These are phyloP conservation scores for Pangasius krempfi DNA, from an alignment of 2,797 vertebrate species.

Conservation along the genomic window DNA sequence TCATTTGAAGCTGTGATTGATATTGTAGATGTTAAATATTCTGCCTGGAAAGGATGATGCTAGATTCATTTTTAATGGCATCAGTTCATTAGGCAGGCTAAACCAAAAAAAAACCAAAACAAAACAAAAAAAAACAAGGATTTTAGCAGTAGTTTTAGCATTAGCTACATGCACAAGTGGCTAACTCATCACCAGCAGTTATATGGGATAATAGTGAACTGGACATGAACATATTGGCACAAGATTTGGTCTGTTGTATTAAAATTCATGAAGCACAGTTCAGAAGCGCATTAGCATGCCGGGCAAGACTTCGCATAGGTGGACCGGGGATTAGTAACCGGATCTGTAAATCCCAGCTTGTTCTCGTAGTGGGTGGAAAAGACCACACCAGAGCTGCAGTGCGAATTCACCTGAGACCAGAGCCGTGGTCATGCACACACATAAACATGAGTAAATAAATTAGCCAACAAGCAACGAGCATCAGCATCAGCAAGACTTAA, in stretches of 20 bases:
- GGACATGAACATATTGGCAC: not conserved
- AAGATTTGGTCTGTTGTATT: too few species aligned
- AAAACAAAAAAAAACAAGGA: too few species aligned
- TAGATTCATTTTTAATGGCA: not conserved
- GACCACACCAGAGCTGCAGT: not conserved
- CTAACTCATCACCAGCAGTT: not conserved
- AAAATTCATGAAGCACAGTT: not conserved
- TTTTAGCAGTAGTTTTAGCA: not conserved
- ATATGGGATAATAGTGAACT: not conserved
- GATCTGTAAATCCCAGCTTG: not conserved
- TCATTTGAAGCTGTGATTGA: not conserved
- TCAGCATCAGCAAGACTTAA: not conserved
- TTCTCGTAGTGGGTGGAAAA: not conserved
- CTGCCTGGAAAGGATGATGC: not conserved
- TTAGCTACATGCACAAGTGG: not conserved
- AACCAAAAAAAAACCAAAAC: not conserved
- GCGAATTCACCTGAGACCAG: not conserved
- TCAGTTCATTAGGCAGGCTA: not conserved
- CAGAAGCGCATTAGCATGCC: not conserved
- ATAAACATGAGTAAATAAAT: not conserved
- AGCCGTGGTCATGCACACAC: too few species aligned
- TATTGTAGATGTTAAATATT: not conserved
- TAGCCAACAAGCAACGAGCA: not conserved
- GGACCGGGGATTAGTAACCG: not conserved
- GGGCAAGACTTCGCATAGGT: not conserved